Conservation (phyloP, 30 jellyfish, hydroid and myxozoan species). For the Mastigias papua region DNA sequence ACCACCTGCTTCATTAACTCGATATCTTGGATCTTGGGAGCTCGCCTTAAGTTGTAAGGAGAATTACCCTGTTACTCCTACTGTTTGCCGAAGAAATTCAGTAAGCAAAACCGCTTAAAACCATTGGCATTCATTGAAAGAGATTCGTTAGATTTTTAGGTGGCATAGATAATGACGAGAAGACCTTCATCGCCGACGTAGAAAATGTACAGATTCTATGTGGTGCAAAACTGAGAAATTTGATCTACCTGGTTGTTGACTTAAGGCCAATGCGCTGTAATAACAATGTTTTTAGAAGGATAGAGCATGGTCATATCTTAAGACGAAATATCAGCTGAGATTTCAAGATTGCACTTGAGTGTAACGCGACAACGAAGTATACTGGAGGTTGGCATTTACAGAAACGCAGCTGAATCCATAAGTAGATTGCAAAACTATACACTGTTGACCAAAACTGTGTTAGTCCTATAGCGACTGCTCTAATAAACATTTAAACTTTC, state of each 20-base stretch:
- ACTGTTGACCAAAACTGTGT: background rate
- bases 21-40: background rate
- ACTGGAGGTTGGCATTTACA: slow-evolving; percentile 1
- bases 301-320: background rate
- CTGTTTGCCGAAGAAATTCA: background rate
- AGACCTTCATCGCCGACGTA: background rate
- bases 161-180: background rate
- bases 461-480: slow-evolving; percentile 4
- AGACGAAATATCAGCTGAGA: slow-evolving; percentile 6
- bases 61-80: background rate
- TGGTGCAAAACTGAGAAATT: background rate
- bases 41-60: background rate
- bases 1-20: background rate
- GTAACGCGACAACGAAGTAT: background rate
- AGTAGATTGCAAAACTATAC: background rate
- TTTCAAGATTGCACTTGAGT: background rate
- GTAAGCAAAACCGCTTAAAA: too few relatives aligned
- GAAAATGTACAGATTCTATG: background rate
- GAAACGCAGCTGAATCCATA: background rate
- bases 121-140: too few relatives aligned
- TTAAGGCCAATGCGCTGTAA: background rate
- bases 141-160: too few relatives aligned
- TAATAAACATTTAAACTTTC: background rate
- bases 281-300: background rate
- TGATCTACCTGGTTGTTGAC: background rate